Conservation (phyloP, 2,888 invertebrate genomes). For the Zygogramma bicolorata region DNA sequence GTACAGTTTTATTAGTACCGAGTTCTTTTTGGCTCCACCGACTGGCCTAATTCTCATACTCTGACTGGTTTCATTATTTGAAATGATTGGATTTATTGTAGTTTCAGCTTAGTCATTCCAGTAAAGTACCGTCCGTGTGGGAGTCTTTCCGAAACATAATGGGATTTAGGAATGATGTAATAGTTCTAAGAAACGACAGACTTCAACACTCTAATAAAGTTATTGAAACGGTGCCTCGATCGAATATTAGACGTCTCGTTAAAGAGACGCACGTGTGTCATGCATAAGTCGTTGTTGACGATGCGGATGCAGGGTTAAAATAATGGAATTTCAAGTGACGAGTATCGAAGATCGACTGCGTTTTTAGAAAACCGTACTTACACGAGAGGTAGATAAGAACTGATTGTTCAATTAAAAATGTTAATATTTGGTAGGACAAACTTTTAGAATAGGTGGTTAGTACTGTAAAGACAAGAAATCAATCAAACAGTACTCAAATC, state of each 20-base stretch:
- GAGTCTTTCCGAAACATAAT: not conserved
- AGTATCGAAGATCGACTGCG: no score
- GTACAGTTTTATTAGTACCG: not conserved
- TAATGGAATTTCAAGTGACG: no score
- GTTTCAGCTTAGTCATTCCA: constrained; percentile 14
- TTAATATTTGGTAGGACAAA: no score
- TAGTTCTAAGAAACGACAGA: not conserved
- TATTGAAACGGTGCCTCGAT: not conserved
- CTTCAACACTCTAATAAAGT: not conserved
- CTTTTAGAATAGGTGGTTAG: no score
- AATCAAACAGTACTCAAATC: no score
- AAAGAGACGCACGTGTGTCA: not conserved
- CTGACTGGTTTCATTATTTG: constrained; percentile 8
- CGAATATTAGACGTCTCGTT: not conserved
- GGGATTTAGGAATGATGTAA: constrained; percentile 3
- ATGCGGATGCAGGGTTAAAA: no score
- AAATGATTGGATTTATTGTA: constrained; percentile 7
- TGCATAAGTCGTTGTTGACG: no score
- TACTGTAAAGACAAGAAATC: no score
- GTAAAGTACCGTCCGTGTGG: constrained; percentile 8
- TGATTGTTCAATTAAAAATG: no score
- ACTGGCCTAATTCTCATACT: not conserved
- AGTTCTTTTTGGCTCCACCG: not conserved
- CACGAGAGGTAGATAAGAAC: no score
- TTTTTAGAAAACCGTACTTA: no score